Conservation (phyloP, 2,797 vertebrate genomes). For the Leptodactylus fallax region DNA sequence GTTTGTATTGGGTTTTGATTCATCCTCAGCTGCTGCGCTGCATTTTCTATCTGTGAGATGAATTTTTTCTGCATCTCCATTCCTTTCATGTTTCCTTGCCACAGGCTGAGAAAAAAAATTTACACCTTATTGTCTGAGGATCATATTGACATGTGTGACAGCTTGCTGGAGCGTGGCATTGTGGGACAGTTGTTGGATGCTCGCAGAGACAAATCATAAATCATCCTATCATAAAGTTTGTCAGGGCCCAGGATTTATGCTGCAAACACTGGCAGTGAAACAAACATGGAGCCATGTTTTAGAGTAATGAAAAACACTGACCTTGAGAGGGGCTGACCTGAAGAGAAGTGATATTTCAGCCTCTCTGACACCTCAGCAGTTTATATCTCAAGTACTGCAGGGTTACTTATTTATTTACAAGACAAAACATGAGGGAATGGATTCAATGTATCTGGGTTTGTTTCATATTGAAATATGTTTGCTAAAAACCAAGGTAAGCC, state of each 20-base stretch:
- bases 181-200: constrained; percentile 49
- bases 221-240: constrained; percentile 61
- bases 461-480: neutral
- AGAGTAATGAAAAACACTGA: constrained; percentile 7
- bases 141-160: constrained; percentile 50
- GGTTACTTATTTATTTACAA: neutral
- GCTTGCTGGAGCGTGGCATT: constrained; percentile 45
- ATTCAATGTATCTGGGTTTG: neutral
- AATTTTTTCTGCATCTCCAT: constrained; percentile 14
- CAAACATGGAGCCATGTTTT: constrained; percentile 35
- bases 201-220: constrained; percentile 50
- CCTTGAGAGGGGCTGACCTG: constrained; percentile 32
- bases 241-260: constrained; percentile 51
- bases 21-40: neutral
- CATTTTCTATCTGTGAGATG: neutral
- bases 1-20: neutral
- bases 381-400: too few relatives aligned
- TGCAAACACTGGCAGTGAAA: constrained; percentile 39
- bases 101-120: constrained; percentile 18
- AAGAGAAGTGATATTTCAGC: constrained; percentile 18
- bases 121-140: constrained; percentile 48
- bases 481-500: neutral
- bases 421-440: neutral
- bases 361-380: neutral
- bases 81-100: constrained; percentile 21